Evolutionary conservation across 2,113 vertebrate species (phyloP), one percentile per base, ranked within the genome.

Genomic region (Peromyscus maniculatus): DNA sequence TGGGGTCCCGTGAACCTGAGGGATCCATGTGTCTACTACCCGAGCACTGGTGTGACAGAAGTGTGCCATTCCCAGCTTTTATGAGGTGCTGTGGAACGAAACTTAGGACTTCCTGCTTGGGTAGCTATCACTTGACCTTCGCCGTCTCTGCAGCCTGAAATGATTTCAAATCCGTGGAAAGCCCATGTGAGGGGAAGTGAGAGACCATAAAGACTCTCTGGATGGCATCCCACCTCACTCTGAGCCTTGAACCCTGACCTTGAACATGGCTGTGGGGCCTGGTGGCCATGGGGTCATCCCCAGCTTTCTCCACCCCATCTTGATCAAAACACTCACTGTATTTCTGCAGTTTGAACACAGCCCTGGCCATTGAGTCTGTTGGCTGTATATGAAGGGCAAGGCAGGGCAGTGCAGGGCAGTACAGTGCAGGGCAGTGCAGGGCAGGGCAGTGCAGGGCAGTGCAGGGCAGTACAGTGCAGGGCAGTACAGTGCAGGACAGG

Each of bases 131-230:
- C 21, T 8, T 15, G 6, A 71, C 31, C 3, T 12, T 8, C 24
- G 24, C 24, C 26, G 31, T 66, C 15, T 19, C 83, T 66, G 15
- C 15, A 46, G 36, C 59, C 83, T 43, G 22, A 66, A 17, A 86
- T 36, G 10, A 83, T 84, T 92, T 74, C 71, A 87, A 87, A 89
- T 86, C 93, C 33, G 66, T 15, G 1, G 57, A 64, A 69, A 88
- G 31, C 33, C 11, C 82, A 90, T 43, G 9, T 52, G 49, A 7
- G 77, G 33, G 64, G 57, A 92, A 67, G 21, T 7, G 9, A 80
- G 39, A 28, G 19, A 28, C 2, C 49, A 49, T 21, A 15, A 0
- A 64, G 49, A 80, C 33, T 62, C 36, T 84, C 57, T 71, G 24
- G 5, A 13, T 9, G 33, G 31, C 46, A 64, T 7, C 33, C 3